phyloP scores from a whole-genome alignment of 2,888 invertebrate species.

The Bellardia pandia region DNA sequence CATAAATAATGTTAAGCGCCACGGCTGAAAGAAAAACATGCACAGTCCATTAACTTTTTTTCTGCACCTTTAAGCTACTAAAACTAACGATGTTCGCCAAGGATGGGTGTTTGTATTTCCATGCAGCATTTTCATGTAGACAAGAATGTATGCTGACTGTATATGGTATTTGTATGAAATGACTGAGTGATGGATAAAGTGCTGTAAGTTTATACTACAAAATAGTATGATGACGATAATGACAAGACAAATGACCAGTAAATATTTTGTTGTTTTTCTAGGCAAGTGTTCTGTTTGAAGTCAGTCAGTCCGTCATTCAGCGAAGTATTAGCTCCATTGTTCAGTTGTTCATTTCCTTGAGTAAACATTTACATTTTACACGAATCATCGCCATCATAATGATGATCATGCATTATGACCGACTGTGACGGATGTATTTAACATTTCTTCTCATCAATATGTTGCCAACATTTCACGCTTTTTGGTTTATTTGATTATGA shows the following conservation, averaged over 20 bases:
- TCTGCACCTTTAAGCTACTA: conserved; percentile 52
- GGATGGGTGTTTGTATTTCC: conserved; percentile 24
- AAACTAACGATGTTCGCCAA: conserved; percentile 56
- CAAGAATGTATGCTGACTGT: not conserved
- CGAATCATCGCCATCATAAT: conserved; percentile 23
- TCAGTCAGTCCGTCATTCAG: not conserved
- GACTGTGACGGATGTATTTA: conserved; percentile 63
- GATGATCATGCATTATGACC: conserved; percentile 37
- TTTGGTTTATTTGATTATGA: conserved; percentile 40
- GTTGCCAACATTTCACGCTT: conserved; percentile 44
- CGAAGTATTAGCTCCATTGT: conserved; percentile 6
- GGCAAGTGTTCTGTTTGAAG: conserved; percentile 7
- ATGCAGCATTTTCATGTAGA: not conserved
- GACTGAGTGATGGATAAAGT: conserved; percentile 38
- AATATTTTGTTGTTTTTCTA: conserved; percentile 33
- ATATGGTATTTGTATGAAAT: not conserved
- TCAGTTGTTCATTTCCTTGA: conserved; percentile 43
- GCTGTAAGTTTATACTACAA: conserved; percentile 47
- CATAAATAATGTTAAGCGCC: conserved; percentile 84
- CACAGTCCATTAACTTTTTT: conserved; percentile 83
- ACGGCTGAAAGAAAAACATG: conserved; percentile 84
- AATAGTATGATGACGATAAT: conserved; percentile 50
- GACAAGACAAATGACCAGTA: conserved; percentile 28
- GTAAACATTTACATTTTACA: conserved; percentile 62
- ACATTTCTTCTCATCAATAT: conserved; percentile 47